Evolutionary conservation across 2,888 invertebrate species (phyloP).

Genomic region (Meiosimyza decipiens): DNA sequence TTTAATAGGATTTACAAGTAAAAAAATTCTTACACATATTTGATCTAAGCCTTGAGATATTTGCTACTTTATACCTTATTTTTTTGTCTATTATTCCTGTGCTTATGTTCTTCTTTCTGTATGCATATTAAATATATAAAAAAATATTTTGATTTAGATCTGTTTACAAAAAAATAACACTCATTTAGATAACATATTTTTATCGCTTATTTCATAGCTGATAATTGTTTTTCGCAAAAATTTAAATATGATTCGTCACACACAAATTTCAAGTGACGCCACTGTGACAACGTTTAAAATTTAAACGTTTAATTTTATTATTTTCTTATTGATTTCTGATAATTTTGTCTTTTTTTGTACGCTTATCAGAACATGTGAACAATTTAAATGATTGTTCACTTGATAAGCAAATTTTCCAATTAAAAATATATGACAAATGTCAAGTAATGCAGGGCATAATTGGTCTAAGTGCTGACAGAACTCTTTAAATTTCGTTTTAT

Average conservation of each 20-base stretch:
- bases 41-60: too few species aligned
- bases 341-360: constrained; percentile 13
- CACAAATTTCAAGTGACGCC: too few species aligned
- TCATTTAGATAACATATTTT: too few species aligned
- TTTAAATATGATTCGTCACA: constrained; percentile 1
- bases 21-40: too few species aligned
- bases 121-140: too few species aligned
- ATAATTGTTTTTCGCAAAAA: background rate
- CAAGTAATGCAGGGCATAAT: background rate
- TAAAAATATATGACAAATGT: background rate
- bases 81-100: too few species aligned
- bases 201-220: too few species aligned
- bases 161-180: background rate
- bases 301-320: background rate
- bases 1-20: too few species aligned
- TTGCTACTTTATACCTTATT: too few species aligned
- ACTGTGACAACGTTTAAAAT: background rate
- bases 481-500: background rate
- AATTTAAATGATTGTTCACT: constrained; percentile 27
- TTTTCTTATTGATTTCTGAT: constrained; percentile 23
- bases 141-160: too few species aligned
- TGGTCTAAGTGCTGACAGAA: background rate
- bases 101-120: too few species aligned
- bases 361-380: constrained; percentile 29
- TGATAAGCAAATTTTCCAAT: constrained; percentile 30